These are phyloP conservation scores for Troilus luridus DNA, from an alignment of 2,888 invertebrate genomes.

Conservation along the genomic window DNA sequence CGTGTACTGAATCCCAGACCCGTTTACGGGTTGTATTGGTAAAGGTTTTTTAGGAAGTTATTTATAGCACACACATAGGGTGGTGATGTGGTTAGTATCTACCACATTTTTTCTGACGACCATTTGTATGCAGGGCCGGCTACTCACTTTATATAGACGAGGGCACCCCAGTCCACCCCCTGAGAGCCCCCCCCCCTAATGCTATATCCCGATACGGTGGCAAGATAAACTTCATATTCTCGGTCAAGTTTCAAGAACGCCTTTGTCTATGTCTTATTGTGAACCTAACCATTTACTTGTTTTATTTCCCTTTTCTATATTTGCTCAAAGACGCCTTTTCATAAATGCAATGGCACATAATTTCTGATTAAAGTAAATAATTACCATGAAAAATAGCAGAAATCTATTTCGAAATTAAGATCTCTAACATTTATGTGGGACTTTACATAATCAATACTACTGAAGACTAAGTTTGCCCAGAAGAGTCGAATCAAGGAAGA, in stretches of 20 bases:
- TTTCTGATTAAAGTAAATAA: no score
- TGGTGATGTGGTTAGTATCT: slow-evolving; percentile 36
- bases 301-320: background rate
- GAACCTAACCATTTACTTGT: background rate
- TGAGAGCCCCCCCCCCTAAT: background rate
- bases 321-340: background rate
- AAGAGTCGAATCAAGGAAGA: no score
- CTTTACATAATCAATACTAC: no score
- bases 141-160: slow-evolving; percentile 19
- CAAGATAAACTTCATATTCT: slow-evolving; percentile 20
- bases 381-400: no score
- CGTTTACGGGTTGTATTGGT: no score
- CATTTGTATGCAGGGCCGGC: slow-evolving; percentile 32
- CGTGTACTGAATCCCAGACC: no score
- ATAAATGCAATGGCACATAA: no score
- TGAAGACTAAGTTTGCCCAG: no score
- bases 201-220: slow-evolving; percentile 12
- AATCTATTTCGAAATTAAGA: no score
- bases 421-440: no score
- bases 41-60: no score
- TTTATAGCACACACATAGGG: background rate
- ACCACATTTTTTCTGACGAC: background rate
- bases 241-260: background rate
- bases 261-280: background rate
- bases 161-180: background rate